Base-by-base conservation (phyloP, 2,797 vertebrate species). In the Malacoctenus gilli region DNA sequence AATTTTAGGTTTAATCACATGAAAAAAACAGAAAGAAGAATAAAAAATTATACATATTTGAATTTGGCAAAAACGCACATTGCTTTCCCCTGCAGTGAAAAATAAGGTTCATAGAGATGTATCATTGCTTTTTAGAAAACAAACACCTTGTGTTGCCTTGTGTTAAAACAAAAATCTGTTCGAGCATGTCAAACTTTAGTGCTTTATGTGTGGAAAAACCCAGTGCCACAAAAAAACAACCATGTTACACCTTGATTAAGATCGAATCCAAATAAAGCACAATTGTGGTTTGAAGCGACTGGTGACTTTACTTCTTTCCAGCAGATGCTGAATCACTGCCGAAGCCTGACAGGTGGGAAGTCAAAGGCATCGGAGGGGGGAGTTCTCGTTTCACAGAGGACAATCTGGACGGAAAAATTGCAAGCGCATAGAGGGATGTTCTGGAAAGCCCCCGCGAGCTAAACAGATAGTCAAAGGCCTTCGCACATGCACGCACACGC, bases 361-460 rank as follows among this genome's bases (percentile, higher is more conserved):
- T 51, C 51, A 56, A 70, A 64, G 28, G 28, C 15, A 73, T 77
- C 57, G 56, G 32, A 68, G 40, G 42, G 22, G 31, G 28, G 36
- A 51, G 37, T 43, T 42, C 31, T 52, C 28, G 36, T 74, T 70
- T 60, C 58, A 64, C 10, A 35, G 38, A 18, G 38, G 15, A 63
- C 57, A 74, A 69, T 41, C 51, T 76, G 68, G 46, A 54, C 48
- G 48, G 57, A 58, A 65, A 62, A 62, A 42, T 21, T 62, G 46
- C 38, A 66, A 69, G 68, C 22, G 67, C 14, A 58, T 28, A 60
- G n/a, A 58, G 30, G 64, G 51, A 61, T 68, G 39, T 65, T 74
- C 57, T 79, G 79, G 65, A 85, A 85, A 84, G 39, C 76, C 74
- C 83, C 85, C 40, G 40, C 59, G 35, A 59, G 44, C 64, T 46